Evolutionary conservation across 2,113 vertebrate species (phyloP).

Genomic region (Sorex fumeus): DNA sequence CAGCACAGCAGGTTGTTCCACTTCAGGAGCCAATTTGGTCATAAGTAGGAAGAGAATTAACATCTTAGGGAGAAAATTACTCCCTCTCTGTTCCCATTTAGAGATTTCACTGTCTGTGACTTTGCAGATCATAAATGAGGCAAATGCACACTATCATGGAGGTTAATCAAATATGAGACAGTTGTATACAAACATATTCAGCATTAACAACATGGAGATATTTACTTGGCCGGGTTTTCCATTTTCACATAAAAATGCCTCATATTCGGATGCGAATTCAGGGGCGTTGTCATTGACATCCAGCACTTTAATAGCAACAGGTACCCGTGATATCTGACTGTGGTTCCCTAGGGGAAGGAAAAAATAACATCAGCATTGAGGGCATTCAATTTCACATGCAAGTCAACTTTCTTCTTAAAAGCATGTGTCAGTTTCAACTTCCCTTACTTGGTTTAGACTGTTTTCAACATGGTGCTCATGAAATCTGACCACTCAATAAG

Average conservation of each 20-base stretch:
- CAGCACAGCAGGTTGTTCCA: neutral
- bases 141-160: constrained; percentile 58
- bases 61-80: constrained; percentile 43
- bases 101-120: constrained; percentile 54
- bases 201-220: constrained; percentile 80
- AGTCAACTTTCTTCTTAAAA: constrained; percentile 63
- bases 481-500: constrained; percentile 60
- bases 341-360: constrained; percentile 94
- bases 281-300: constrained; percentile 99
- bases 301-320: constrained; percentile 97
- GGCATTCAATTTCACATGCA: constrained; percentile 65
- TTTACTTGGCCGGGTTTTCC: constrained; percentile 97
- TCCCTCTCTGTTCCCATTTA: constrained; percentile 44
- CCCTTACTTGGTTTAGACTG: constrained; percentile 55
- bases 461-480: constrained; percentile 41
- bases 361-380: constrained; percentile 82
- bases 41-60: constrained; percentile 50
- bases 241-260: constrained; percentile 98
- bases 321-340: constrained; percentile 97
- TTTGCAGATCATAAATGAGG: constrained; percentile 59
- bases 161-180: constrained; percentile 81
- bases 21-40: constrained; percentile 61
- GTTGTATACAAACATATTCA: constrained; percentile 76
- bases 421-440: neutral
- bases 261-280: constrained; percentile 96